Percentiles rank a stretch among this genome's conserved stretches.
Conservation (phyloP, 2,888 invertebrate species). For the Noctuana brunneofusca region DNA sequence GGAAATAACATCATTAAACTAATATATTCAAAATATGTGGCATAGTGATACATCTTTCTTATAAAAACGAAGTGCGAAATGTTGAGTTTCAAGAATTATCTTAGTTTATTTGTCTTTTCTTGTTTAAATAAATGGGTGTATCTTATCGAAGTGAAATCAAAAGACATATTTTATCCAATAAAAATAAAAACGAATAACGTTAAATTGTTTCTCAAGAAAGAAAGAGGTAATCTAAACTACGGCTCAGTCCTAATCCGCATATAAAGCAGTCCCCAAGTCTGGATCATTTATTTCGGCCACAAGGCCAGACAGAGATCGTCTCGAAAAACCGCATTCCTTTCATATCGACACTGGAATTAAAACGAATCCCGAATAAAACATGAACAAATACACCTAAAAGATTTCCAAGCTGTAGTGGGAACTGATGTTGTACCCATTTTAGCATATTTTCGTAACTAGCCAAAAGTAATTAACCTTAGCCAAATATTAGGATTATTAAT, state of each 20-base stretch:
- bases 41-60: constrained; percentile 27
- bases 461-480: too few species aligned
- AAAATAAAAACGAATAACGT: neutral
- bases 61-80: constrained; percentile 23
- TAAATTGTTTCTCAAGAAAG: constrained; percentile 10
- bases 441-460: too few species aligned
- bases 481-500: too few species aligned
- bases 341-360: constrained; percentile 23
- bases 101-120: constrained; percentile 17
- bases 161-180: constrained; percentile 18
- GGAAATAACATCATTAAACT: constrained; percentile 31
- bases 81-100: constrained; percentile 10
- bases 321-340: constrained; percentile 31
- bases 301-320: constrained; percentile 31
- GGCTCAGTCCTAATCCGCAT: constrained; percentile 24
- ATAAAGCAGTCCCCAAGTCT: constrained; percentile 23
- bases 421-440: neutral
- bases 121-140: constrained; percentile 13
- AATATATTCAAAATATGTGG: constrained; percentile 24
- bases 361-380: constrained; percentile 26
- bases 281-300: constrained; percentile 31
- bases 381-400: constrained; percentile 1
- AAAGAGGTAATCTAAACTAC: constrained; percentile 24
- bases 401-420: constrained; percentile 10
- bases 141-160: constrained; percentile 22